A percentile compares a stretch with the other conserved stretches of the same genome.
phyloP scores from a whole-genome alignment of 1,140 invertebrate species.

The Colletes gigas region DNA sequence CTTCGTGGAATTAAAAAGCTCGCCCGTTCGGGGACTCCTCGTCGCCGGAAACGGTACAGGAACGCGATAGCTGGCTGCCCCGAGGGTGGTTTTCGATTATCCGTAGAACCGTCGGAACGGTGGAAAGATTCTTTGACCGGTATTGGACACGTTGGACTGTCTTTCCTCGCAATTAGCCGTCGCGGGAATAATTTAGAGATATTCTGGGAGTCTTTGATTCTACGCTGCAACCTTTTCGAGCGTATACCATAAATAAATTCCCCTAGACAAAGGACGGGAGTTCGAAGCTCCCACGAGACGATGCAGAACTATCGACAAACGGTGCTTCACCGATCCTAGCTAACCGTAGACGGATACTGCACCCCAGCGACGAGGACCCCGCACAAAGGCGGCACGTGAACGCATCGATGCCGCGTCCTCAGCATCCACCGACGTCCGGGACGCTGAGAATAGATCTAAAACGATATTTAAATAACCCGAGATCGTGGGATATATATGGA shows the following conservation, averaged over 20 bases:
- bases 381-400: constrained; percentile 29
- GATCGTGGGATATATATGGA: constrained; percentile 20
- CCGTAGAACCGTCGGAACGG: too few relatives aligned
- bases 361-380: background rate
- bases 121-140: too few relatives aligned
- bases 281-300: background rate
- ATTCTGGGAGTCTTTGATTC: too few relatives aligned
- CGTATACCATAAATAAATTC: background rate
- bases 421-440: constrained; percentile 13
- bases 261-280: constrained; percentile 11
- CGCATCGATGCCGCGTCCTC: constrained; percentile 34
- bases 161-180: background rate
- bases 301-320: constrained; percentile 8
- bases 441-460: constrained; percentile 19
- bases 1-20: constrained; percentile 14
- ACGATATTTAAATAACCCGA: constrained; percentile 40
- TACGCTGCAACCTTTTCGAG: background rate
- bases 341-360: constrained; percentile 6
- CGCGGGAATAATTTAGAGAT: too few relatives aligned
- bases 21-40: background rate
- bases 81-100: too few relatives aligned
- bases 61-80: constrained; percentile 18
- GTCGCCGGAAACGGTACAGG: background rate
- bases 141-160: too few relatives aligned
- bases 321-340: constrained; percentile 22